Conservation (phyloP, 2,797 vertebrate genomes). For the Limnodromus scolopaceus region DNA sequence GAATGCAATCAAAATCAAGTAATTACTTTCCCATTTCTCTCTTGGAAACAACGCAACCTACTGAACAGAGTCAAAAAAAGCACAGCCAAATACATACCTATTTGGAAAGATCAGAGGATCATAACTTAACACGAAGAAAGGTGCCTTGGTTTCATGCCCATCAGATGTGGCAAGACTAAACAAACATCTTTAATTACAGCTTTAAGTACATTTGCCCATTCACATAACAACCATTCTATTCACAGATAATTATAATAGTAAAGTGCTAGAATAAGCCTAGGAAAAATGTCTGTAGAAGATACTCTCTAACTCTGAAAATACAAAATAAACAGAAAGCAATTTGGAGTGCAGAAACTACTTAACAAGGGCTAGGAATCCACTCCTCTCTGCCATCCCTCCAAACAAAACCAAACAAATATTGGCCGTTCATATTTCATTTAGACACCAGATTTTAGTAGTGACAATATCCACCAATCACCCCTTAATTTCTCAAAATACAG, state of each 20-base stretch:
- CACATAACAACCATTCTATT: neutral
- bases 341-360: neutral
- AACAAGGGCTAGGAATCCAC: neutral
- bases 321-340: neutral
- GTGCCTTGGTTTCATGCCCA: constrained; percentile 10
- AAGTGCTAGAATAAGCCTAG: neutral
- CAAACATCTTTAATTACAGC: constrained; percentile 21
- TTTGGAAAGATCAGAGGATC: neutral
- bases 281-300: neutral
- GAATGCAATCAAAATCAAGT: neutral
- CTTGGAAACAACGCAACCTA: neutral
- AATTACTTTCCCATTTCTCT: neutral
- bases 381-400: neutral
- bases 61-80: neutral
- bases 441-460: neutral
- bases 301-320: neutral
- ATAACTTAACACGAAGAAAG: neutral
- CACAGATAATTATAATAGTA: neutral
- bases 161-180: constrained; percentile 51
- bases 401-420: neutral
- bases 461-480: neutral
- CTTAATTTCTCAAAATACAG: neutral
- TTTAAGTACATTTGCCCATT: constrained; percentile 8
- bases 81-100: neutral
- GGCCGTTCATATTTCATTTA: neutral